Evolutionary conservation across 2,113 vertebrate species (phyloP), one percentile per base, ranked within the genome.

Genomic region (Pedionomus torquatus): DNA sequence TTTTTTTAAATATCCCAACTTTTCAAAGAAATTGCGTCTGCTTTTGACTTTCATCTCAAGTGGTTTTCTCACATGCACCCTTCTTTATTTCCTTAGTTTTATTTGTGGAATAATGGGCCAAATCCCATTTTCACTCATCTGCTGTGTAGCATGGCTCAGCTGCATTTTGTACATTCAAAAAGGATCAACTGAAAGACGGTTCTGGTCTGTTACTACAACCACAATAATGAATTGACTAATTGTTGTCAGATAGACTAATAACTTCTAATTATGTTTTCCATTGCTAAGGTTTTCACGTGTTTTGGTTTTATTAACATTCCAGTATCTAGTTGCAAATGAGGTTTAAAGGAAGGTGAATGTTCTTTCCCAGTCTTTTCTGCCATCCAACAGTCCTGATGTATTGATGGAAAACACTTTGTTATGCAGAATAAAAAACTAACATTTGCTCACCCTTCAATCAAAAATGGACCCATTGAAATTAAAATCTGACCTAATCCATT

Each of bases 391-490:
- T 33, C 24, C 18, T 61, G 48, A 90, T 18, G 25, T 48, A 60
- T 20, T 11, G 3, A 23, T 49, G n/a, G 46, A 86, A 95, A 90
- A 57, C 25, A 66, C 31, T 21, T 39, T 61, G 75, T 63, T 54
- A 49, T 1, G 44, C 15, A 41, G 55, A 83, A 90, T 33, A 66
- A 83, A 80, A 90, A 54, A 2, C 43, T 51, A 91, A 68, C 90
- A 95, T 93, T 97, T 95, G 68, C 23, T 78, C 30, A 74, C 17
- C 17, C 30, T 78, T 96, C 43, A 75, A 64, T 84, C 49, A 90
- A 89, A 76, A 35, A 3, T 0, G 3, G 68, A 83, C 7, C 51
- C 23, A 71, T 43, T 87, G 91, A 94, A 94, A 78, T 5, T 44
- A 51, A 92, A 96, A 70, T 20, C 9, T 89, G 83, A 87, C 33